A percentile compares a stretch with the other conserved stretches of the same genome.
phyloP scores from a whole-genome alignment of 2,797 vertebrate species.

The Menidia menidia region DNA sequence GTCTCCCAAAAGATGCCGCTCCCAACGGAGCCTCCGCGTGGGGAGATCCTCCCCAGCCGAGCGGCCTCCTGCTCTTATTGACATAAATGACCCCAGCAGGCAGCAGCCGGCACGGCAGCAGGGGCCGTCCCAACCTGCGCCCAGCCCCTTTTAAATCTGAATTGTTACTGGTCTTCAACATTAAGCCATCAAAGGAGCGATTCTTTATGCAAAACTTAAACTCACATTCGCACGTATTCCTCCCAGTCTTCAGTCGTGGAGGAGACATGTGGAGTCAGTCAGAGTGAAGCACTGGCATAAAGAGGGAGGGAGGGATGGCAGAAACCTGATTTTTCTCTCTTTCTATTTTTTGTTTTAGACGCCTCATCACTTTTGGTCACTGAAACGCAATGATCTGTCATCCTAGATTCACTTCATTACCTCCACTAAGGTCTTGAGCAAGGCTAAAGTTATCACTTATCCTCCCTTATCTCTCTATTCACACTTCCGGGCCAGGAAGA shows the following conservation, averaged over 20 bases:
- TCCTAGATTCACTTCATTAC: slow-evolving; percentile 9
- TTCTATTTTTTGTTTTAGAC: slow-evolving; percentile 27
- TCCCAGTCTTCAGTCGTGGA: slow-evolving; percentile 16
- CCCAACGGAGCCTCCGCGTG: slow-evolving; percentile 30
- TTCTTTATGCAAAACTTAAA: slow-evolving; percentile 17
- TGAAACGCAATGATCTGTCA: slow-evolving; percentile 28
- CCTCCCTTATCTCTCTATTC: neutral
- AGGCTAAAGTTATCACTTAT: neutral
- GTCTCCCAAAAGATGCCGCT: slow-evolving; percentile 35
- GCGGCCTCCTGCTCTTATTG: slow-evolving; percentile 42
- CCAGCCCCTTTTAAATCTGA: slow-evolving; percentile 30
- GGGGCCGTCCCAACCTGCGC: neutral
- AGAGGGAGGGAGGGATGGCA: slow-evolving; percentile 31
- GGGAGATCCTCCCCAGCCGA: slow-evolving; percentile 46
- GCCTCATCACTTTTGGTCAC: slow-evolving; percentile 5
- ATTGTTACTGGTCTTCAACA: slow-evolving; percentile 9
- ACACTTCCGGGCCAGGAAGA: slow-evolving; percentile 11
- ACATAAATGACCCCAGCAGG: slow-evolving; percentile 38
- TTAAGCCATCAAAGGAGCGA: slow-evolving; percentile 29
- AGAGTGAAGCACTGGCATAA: slow-evolving; percentile 31
- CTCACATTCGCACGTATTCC: slow-evolving; percentile 15
- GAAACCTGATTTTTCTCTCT: slow-evolving; percentile 30
- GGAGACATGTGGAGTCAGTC: slow-evolving; percentile 49
- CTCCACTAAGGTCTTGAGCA: neutral
- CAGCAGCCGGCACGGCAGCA: slow-evolving; percentile 60